Conservation (phyloP, 2,888 invertebrate genomes). For the Cephus rjabovi region DNA sequence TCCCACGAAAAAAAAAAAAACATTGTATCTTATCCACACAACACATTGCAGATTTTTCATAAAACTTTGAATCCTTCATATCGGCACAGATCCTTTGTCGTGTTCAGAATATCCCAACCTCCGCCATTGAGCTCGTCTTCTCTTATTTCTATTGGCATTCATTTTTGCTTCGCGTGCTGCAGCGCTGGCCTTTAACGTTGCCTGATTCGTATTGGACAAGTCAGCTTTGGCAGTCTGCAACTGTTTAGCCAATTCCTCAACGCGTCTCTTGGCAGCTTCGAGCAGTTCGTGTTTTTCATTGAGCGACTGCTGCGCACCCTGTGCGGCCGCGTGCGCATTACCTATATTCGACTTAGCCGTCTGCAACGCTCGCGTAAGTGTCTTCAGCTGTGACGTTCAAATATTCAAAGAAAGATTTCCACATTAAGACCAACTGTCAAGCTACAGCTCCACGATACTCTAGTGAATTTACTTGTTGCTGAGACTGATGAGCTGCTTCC, state of each 20-base stretch:
- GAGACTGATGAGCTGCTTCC: slow-evolving; percentile 42
- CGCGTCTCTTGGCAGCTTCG: slow-evolving; percentile 75
- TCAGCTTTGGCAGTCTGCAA: slow-evolving; percentile 74
- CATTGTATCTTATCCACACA: background rate
- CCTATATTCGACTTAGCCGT: slow-evolving; percentile 71
- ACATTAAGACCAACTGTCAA: background rate
- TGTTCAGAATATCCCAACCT: background rate
- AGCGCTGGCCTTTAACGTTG: slow-evolving; percentile 76
- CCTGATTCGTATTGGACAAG: slow-evolving; percentile 75
- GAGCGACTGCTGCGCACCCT: slow-evolving; percentile 72
- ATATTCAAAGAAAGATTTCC: background rate
- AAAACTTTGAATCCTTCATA: slow-evolving; percentile 1
- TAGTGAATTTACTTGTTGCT: slow-evolving; percentile 38
- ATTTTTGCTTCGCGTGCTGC: slow-evolving; percentile 78
- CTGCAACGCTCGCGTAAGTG: slow-evolving; percentile 67
- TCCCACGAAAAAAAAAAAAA: background rate
- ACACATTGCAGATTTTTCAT: background rate
- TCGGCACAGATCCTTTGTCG: background rate
- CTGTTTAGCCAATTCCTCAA: slow-evolving; percentile 75
- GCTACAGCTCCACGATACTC: background rate
- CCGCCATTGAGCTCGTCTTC: slow-evolving; percentile 24
- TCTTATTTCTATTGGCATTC: slow-evolving; percentile 70
- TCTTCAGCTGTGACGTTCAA: slow-evolving; percentile 60
- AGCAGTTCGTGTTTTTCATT: slow-evolving; percentile 76
- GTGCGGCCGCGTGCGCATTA: slow-evolving; percentile 72